Percentiles rank a stretch among this genome's conserved stretches.
phyloP scores from a whole-genome alignment of 1,140 invertebrate genomes.

The Telenomus remus region DNA sequence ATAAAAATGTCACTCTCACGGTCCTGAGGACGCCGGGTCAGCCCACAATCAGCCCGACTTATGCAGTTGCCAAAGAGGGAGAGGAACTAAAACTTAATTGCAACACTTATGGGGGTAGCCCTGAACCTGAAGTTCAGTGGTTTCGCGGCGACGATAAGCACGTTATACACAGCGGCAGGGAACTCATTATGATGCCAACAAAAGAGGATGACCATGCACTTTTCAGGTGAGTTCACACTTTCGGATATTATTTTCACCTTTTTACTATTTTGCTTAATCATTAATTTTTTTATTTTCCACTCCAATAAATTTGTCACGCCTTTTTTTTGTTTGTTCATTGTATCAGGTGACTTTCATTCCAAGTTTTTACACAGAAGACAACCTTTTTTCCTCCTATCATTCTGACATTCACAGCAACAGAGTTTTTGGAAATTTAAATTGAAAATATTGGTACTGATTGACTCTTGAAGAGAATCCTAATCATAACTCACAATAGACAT shows the following conservation, averaged over 20 bases:
- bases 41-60: constrained; percentile 83
- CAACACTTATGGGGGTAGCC: constrained; percentile 89
- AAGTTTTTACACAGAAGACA: too few species aligned
- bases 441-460: too few species aligned
- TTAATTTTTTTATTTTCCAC: too few species aligned
- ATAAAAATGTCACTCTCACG: constrained; percentile 87
- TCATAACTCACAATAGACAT: too few species aligned
- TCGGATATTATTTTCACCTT: background rate
- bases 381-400: too few species aligned
- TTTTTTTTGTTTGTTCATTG: too few species aligned
- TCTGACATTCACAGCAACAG: too few species aligned
- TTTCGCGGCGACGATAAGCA: constrained; percentile 64
- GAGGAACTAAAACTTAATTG: constrained; percentile 86
- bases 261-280: too few species aligned
- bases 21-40: constrained; percentile 89
- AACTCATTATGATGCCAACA: constrained; percentile 83
- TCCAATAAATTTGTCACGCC: too few species aligned
- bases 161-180: constrained; percentile 67
- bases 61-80: constrained; percentile 82
- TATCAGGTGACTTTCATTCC: too few species aligned
- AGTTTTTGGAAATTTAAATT: too few species aligned
- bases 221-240: constrained; percentile 74
- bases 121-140: constrained; percentile 88
- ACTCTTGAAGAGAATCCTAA: too few species aligned
- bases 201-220: constrained; percentile 88